phyloP scores from a whole-genome alignment of 1,140 invertebrate species.

The Drosophila bocqueti region DNA sequence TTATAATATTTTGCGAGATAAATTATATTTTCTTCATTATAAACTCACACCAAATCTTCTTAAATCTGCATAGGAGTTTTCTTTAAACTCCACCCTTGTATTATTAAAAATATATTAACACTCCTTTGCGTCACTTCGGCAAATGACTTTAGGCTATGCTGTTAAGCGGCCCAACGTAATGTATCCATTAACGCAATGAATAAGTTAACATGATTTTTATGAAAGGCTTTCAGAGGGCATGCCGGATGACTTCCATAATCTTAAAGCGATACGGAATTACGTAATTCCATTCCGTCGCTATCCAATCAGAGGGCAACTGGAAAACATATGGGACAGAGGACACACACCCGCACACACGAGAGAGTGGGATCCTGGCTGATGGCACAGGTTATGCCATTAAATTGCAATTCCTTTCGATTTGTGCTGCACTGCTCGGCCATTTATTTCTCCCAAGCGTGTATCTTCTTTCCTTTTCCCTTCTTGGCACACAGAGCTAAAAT shows the following conservation, averaged over 20 bases:
- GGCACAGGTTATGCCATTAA: slow-evolving; percentile 74
- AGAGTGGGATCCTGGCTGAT: slow-evolving; percentile 28
- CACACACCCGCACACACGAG: not conserved
- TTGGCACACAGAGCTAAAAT: not conserved
- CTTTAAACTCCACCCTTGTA: not conserved
- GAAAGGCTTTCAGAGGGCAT: slow-evolving; percentile 11
- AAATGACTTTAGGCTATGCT: not conserved
- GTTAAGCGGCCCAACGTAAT: slow-evolving; percentile 9
- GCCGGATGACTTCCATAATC: slow-evolving; percentile 27
- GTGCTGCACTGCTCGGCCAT: slow-evolving; percentile 64
- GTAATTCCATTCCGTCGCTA: slow-evolving; percentile 46
- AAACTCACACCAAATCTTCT: not conserved
- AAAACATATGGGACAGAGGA: slow-evolving; percentile 39
- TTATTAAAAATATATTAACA: not conserved
- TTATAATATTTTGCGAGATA: not conserved
- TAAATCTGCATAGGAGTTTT: no score
- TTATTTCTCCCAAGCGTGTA: slow-evolving; percentile 52
- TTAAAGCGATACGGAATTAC: slow-evolving; percentile 36
- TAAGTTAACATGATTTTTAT: slow-evolving; percentile 23
- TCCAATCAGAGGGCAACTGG: slow-evolving; percentile 46
- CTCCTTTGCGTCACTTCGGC: not conserved
- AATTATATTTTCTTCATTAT: not conserved
- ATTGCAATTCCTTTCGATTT: slow-evolving; percentile 81
- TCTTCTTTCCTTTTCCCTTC: not conserved
- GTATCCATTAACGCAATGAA: slow-evolving; percentile 12